These are phyloP conservation scores for Bilobella aurantiaca DNA, from an alignment of 1,140 invertebrate genomes.

Conservation along the genomic window DNA sequence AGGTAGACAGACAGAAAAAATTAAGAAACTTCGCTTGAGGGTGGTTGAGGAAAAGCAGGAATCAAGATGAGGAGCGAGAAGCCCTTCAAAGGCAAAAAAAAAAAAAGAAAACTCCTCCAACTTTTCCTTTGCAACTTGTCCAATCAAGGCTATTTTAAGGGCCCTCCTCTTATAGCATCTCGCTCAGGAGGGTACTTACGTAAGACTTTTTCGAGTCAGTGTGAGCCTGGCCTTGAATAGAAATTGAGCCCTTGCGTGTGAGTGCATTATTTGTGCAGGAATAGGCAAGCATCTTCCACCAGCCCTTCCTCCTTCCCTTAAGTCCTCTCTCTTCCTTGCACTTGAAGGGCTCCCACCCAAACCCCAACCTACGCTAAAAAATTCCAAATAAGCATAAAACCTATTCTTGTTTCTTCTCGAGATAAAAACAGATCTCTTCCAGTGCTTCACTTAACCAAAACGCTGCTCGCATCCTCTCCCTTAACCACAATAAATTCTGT, in stretches of 20 bases:
- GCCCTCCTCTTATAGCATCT: no score
- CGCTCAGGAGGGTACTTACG: slow-evolving; percentile 1
- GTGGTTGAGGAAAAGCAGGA: background rate
- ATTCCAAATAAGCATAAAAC: slow-evolving; percentile 5
- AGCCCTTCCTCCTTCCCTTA: background rate
- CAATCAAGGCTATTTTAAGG: slow-evolving; percentile 13
- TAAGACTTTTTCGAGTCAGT: slow-evolving; percentile 7
- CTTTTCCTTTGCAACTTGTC: slow-evolving; percentile 8
- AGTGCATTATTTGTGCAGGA: background rate
- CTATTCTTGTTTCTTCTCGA: background rate
- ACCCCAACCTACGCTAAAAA: slow-evolving; percentile 4
- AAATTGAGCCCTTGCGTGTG: background rate
- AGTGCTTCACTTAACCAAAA: no score
- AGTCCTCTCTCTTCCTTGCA: background rate
- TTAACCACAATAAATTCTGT: background rate
- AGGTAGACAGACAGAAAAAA: background rate
- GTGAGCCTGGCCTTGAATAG: background rate
- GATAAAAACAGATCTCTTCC: background rate
- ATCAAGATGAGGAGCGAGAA: no score
- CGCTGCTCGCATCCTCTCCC: no score
- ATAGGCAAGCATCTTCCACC: no score
- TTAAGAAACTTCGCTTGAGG: background rate
- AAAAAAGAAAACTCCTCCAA: slow-evolving; percentile 7
- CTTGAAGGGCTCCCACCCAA: background rate
- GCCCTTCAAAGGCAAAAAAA: slow-evolving; percentile 1